Conservation (phyloP, 1,140 invertebrate species). For the Temnothorax nylanderi region DNA sequence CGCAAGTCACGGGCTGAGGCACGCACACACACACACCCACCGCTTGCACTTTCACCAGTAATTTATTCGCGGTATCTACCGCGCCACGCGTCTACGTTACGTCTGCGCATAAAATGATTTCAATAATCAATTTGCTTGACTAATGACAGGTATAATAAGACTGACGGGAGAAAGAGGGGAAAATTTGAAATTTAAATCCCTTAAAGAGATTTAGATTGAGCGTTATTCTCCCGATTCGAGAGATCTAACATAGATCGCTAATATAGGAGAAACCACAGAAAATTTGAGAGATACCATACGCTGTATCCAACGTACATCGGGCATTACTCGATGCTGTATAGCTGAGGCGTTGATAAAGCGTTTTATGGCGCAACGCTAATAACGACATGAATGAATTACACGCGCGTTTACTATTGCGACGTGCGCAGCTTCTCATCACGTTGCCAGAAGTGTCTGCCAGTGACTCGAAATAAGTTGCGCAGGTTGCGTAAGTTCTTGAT, state of each 20-base stretch:
- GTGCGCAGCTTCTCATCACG: not conserved
- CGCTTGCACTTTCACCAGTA: constrained; percentile 40
- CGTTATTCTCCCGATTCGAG: not conserved
- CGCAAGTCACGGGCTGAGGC: not conserved
- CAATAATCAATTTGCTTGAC: not conserved
- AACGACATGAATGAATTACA: constrained; percentile 38
- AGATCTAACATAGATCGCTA: not conserved
- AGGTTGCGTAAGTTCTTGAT: constrained; percentile 24
- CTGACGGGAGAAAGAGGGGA: not conserved
- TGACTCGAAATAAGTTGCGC: constrained; percentile 50
- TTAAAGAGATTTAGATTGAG: not conserved
- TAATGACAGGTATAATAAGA: not conserved
- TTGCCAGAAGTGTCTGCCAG: constrained; percentile 27
- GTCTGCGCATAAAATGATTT: not conserved
- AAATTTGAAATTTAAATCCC: not conserved
- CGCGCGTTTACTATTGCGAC: not conserved
- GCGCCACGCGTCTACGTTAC: not conserved
- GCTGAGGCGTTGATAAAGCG: not conserved
- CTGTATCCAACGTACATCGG: not conserved
- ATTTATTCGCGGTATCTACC: constrained; percentile 25
- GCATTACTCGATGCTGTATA: not conserved
- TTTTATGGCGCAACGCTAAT: constrained; percentile 3
- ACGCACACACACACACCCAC: too few species aligned
- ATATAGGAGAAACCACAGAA: not conserved
- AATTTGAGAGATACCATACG: not conserved